Evolutionary conservation across 2,797 vertebrate species (phyloP), one percentile per base, ranked within the genome.

Genomic region (Brachyalestes nurse): DNA sequence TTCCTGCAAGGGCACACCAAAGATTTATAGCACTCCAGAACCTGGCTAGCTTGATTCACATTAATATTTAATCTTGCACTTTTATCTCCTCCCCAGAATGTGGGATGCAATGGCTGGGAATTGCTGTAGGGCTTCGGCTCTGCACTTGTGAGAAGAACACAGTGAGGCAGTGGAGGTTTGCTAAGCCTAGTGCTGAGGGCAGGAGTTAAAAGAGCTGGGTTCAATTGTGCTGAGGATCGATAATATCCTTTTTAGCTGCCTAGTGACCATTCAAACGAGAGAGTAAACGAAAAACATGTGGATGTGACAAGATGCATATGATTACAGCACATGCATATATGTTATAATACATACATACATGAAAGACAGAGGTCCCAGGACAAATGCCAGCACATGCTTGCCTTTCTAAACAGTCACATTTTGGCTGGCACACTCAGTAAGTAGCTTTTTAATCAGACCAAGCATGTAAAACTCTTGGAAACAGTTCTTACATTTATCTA

Each of bases 61-160:
- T 90, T 86, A 89, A 91, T 91, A 89, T 90, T 91, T 87, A 80
- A 91, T 88, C 79, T 71, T 78, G 78, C 49, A 70, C 87, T 88
- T 89, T 90, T 88, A 90, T 90, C 86, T 88, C 69, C 75, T 75
- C 74, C 69, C 82, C 61, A 64, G 82, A 83, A 77, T 60, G 77
- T 70, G 65, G 69, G 80, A 66, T 81, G 70, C 80, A 77, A 78
- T 57, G 69, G 25, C 40, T 79, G 58, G 80, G 80, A 81, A 83
- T 88, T 89, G 84, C 75, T 79, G 76, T 84, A 82, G 85, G 65
- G 82, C 74, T 85, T 79, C 72, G 53, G 79, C 74, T 71, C 83
- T 67, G 60, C 69, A 82, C 71, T 77, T 69, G 51, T 47, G 64
- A 83, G 71, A 45, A 78, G 19, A 34, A 70, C 51, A 49, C 47